A percentile compares a stretch with the other conserved stretches of the same genome.
phyloP scores from a whole-genome alignment of 2,113 vertebrate genomes.

The Phoxinus phoxinus region DNA sequence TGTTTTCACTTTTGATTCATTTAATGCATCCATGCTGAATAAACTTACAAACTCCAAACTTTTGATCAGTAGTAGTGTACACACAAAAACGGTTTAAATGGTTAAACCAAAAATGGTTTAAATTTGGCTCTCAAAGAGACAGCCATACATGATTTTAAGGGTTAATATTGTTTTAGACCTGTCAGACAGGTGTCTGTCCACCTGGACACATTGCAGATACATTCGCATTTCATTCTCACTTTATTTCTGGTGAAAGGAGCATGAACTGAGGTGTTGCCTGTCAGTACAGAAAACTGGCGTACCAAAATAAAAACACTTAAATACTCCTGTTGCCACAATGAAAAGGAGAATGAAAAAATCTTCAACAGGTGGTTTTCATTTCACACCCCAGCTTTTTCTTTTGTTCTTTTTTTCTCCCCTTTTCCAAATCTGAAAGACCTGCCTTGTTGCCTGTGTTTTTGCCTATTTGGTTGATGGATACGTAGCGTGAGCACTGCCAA shows the following conservation, averaged over 20 bases:
- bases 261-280: conserved; percentile 5
- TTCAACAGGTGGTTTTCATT: conserved; percentile 59
- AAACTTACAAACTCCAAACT: neutral
- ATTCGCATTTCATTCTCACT: conserved; percentile 36
- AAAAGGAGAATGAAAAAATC: conserved; percentile 31
- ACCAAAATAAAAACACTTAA: conserved; percentile 44
- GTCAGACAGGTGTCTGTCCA: conserved; percentile 42
- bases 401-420: conserved; percentile 21
- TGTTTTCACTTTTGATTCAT: neutral
- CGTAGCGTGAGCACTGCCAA: conserved; percentile 39
- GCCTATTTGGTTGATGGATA: conserved; percentile 49
- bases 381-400: conserved; percentile 42
- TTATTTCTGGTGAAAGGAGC: conserved; percentile 1
- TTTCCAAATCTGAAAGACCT: conserved; percentile 45
- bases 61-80: neutral
- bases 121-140: neutral
- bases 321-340: conserved; percentile 23
- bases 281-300: conserved; percentile 6
- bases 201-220: neutral
- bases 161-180: neutral
- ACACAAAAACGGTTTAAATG: neutral
- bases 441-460: conserved; percentile 41
- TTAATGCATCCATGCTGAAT: neutral
- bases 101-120: neutral
- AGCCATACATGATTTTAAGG: neutral